Conservation (phyloP, 2,797 vertebrate genomes). For the Pristis pectinata region DNA sequence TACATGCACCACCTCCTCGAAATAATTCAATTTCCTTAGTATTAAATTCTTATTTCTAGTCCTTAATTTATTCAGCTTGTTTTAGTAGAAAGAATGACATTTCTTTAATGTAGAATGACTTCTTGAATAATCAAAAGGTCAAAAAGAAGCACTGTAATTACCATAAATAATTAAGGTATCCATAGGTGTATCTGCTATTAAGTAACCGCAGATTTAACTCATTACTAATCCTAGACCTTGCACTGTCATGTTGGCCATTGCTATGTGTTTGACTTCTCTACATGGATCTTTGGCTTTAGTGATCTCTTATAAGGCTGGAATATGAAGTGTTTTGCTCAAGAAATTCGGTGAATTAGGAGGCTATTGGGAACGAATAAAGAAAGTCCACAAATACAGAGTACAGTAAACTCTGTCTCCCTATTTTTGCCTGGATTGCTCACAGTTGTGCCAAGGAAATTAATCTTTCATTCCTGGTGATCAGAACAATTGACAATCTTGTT, state of each 20-base stretch:
- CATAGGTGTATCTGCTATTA: not conserved
- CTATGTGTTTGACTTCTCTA: not conserved
- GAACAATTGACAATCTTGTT: not conserved
- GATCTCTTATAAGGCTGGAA: not conserved
- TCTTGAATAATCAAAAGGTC: not conserved
- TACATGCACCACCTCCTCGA: slow-evolving; percentile 7
- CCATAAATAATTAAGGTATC: not conserved
- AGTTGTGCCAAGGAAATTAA: not conserved
- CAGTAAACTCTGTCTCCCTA: no score
- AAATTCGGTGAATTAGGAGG: not conserved
- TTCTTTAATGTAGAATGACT: not conserved
- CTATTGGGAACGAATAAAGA: not conserved
- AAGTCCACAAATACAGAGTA: not conserved
- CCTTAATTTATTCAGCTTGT: not conserved
- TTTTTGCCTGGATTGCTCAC: not conserved
- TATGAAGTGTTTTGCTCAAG: not conserved
- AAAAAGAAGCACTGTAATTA: not conserved
- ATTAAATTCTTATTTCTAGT: not conserved
- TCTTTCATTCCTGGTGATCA: not conserved
- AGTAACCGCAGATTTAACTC: not conserved
- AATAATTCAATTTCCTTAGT: not conserved
- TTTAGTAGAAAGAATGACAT: not conserved
- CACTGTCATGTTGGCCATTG: not conserved
- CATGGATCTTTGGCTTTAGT: not conserved
- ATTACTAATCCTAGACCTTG: not conserved